Evolutionary conservation across 2,113 vertebrate genomes (phyloP).

Genomic region (Fregata magnificens): DNA sequence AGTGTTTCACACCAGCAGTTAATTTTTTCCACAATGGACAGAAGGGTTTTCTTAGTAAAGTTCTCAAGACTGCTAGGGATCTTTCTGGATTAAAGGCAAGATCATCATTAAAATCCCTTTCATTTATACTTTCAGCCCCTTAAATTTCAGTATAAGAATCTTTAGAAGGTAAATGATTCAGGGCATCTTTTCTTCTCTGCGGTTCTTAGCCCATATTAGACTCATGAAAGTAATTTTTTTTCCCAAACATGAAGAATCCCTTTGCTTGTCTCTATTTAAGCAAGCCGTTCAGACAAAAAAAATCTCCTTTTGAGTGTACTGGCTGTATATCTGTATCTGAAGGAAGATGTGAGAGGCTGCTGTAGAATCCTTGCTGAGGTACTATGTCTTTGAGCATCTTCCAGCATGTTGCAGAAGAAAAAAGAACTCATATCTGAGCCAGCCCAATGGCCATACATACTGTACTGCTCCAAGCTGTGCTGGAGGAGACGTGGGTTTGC

Average conservation of each 20-base stretch:
- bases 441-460: background rate
- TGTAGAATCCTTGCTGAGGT: background rate
- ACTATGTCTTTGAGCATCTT: background rate
- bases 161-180: slow-evolving; percentile 32
- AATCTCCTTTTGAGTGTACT: background rate
- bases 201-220: background rate
- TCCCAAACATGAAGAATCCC: background rate
- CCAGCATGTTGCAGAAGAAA: background rate
- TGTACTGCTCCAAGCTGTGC: background rate
- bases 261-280: background rate
- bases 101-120: slow-evolving; percentile 37
- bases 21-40: background rate
- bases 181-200: slow-evolving; percentile 9
- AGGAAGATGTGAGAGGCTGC: background rate
- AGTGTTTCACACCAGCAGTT: background rate
- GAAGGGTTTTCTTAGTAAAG: background rate
- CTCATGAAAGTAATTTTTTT: background rate
- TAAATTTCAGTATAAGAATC: slow-evolving; percentile 34
- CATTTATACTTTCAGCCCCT: slow-evolving; percentile 38
- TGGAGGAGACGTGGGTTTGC: background rate
- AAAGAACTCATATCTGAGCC: background rate
- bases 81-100: slow-evolving; percentile 20
- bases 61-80: background rate
- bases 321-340: background rate
- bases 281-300: background rate